A percentile compares a stretch with the other conserved stretches of the same genome.
These are phyloP conservation scores for Spea multiplicata DNA, from an alignment of 2,113 vertebrate species.

Conservation along the genomic window DNA sequence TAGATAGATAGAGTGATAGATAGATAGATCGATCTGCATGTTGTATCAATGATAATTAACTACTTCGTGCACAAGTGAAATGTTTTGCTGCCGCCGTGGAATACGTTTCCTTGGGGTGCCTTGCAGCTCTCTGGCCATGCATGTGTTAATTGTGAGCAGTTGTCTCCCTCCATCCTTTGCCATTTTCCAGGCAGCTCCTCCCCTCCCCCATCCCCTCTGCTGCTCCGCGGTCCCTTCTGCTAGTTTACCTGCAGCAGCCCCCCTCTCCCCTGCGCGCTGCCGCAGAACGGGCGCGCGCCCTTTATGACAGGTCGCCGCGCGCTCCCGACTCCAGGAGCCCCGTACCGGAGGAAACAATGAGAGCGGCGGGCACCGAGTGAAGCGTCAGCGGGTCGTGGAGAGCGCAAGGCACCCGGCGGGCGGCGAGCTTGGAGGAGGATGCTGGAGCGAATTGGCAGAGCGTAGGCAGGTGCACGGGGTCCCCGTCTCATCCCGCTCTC, in stretches of 20 bases:
- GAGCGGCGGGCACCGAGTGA: constrained; percentile 10
- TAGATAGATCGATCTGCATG: not conserved
- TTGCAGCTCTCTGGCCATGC: not conserved
- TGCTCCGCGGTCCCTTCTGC: constrained; percentile 10
- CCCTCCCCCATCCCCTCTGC: not conserved
- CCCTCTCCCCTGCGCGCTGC: constrained; percentile 52
- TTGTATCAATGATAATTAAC: not conserved
- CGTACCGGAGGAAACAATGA: not conserved
- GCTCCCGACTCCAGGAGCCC: constrained; percentile 51
- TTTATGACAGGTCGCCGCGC: constrained; percentile 77
- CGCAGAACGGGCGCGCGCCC: constrained; percentile 70
- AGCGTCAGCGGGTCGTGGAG: constrained; percentile 27
- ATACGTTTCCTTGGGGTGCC: too few relatives aligned
- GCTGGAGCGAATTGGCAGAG: constrained; percentile 15
- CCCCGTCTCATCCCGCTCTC: not conserved
- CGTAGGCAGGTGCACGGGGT: not conserved
- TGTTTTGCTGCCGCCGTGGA: too few relatives aligned
- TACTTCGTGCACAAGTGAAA: too few relatives aligned
- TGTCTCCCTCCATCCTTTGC: constrained; percentile 2
- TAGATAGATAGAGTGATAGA: not conserved
- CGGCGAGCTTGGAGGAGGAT: constrained; percentile 30
- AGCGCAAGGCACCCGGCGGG: constrained; percentile 10
- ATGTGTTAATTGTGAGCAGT: constrained; percentile 1
- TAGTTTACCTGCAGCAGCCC: not conserved
- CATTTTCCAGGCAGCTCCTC: not conserved